Evolutionary conservation across 2,113 vertebrate genomes (phyloP).

Genomic region (Lepisosteus osseus): DNA sequence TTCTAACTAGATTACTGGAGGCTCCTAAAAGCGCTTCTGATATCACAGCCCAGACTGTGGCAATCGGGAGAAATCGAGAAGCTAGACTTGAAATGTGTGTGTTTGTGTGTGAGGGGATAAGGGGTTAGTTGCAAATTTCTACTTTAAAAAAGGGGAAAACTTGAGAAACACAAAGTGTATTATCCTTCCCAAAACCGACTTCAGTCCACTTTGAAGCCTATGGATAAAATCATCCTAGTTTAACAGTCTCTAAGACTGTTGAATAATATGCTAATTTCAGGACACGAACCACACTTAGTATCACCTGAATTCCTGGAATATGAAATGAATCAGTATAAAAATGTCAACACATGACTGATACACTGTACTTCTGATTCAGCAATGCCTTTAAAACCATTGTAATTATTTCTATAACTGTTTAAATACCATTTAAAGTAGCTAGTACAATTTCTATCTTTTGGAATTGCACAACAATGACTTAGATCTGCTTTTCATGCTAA

Average conservation of each 20-base stretch:
- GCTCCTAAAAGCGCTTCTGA: not conserved
- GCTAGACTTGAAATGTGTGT: too few species aligned
- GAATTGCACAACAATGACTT: not conserved
- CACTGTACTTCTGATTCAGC: too few species aligned
- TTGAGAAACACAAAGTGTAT: constrained; percentile 51
- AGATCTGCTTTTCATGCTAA: not conserved
- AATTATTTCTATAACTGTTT: too few species aligned
- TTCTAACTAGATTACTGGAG: not conserved
- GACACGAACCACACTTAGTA: too few species aligned
- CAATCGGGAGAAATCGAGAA: not conserved
- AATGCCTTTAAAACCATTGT: too few species aligned
- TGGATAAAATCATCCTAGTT: too few species aligned
- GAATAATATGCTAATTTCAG: too few species aligned
- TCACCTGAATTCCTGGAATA: too few species aligned
- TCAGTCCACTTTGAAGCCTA: too few species aligned
- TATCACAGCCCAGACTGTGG: not conserved
- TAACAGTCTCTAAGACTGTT: too few species aligned
- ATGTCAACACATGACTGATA: too few species aligned
- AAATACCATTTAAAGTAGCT: not conserved
- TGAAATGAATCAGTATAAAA: too few species aligned
- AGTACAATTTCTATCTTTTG: not conserved
- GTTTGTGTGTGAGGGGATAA: not conserved
- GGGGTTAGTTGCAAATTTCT: constrained; percentile 29
- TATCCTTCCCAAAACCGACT: constrained; percentile 35
- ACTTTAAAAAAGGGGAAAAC: constrained; percentile 58